These are phyloP conservation scores for Brachymystax lenok DNA, from an alignment of 2,797 vertebrate genomes.

Conservation along the genomic window DNA sequence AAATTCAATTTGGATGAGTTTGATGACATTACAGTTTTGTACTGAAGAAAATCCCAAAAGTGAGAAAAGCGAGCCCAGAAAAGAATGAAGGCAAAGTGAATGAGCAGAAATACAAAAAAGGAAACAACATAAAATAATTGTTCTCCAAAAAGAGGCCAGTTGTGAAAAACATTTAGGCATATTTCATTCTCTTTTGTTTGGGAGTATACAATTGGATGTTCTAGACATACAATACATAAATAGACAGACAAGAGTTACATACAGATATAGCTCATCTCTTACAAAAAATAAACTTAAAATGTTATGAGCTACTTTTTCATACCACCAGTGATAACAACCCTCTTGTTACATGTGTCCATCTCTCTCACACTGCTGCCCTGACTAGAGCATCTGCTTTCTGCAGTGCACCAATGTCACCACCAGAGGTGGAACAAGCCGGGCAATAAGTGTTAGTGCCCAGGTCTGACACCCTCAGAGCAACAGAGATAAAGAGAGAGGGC, in stretches of 20 bases:
- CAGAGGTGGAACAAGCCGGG: constrained; percentile 35
- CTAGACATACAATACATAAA: constrained; percentile 6
- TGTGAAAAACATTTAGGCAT: constrained; percentile 44
- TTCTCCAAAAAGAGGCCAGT: constrained; percentile 29
- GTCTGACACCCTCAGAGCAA: constrained; percentile 43
- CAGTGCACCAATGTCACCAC: constrained; percentile 54
- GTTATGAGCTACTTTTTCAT: constrained; percentile 71
- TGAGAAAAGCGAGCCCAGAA: constrained; percentile 27
- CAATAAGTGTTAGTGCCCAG: constrained; percentile 40
- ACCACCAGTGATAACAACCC: constrained; percentile 63
- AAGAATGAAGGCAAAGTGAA: constrained; percentile 23
- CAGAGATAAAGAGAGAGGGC: constrained; percentile 46
- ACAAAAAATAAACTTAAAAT: constrained; percentile 69
- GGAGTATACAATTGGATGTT: constrained; percentile 31
- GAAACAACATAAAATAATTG: constrained; percentile 32
- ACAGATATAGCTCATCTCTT: constrained; percentile 60
- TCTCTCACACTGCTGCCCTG: constrained; percentile 21
- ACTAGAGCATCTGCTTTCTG: constrained; percentile 29
- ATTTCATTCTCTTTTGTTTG: constrained; percentile 52
- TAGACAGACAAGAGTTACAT: constrained; percentile 62
- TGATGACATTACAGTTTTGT: background rate
- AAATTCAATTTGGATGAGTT: background rate
- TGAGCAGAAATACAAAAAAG: constrained; percentile 36
- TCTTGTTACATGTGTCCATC: constrained; percentile 32
- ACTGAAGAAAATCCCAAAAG: constrained; percentile 18